Percentiles rank a stretch among this genome's conserved stretches.
Evolutionary conservation across 2,888 invertebrate species (phyloP).

Genomic region (Rhabditoides inermis): DNA sequence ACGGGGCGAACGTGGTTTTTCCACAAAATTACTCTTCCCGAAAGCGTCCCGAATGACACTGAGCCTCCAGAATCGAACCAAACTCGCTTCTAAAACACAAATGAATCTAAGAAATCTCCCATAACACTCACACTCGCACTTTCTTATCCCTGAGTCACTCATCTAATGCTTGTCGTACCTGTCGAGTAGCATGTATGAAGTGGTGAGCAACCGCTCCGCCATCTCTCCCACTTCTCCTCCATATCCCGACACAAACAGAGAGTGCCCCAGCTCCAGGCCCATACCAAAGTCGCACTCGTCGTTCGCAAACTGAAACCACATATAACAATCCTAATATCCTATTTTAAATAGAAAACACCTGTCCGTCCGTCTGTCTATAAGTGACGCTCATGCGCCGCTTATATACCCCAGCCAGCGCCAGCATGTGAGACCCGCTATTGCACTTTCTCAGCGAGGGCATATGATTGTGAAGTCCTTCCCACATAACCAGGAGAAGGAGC

Average conservation of each 20-base stretch:
- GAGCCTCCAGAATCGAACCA: background rate
- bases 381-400: too few species aligned
- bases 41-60: background rate
- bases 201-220: conserved; percentile 66
- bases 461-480: background rate
- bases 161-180: too few species aligned
- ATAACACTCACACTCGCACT: background rate
- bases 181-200: conserved; percentile 71
- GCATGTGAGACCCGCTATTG: too few species aligned
- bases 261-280: conserved; percentile 76
- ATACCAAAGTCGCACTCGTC: conserved; percentile 90
- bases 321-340: too few species aligned
- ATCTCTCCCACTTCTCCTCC: background rate
- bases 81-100: background rate
- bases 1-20: too few species aligned
- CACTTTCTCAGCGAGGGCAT: too few species aligned
- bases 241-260: conserved; percentile 63
- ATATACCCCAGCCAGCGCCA: too few species aligned
- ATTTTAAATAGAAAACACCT: too few species aligned
- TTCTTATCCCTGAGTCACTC: background rate
- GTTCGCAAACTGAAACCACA: conserved; percentile 69
- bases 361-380: too few species aligned
- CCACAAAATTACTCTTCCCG: background rate
- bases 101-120: background rate
- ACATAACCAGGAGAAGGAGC: background rate